Evolutionary conservation across 2,113 vertebrate genomes (phyloP).

Genomic region (Siphamia tubifer): DNA sequence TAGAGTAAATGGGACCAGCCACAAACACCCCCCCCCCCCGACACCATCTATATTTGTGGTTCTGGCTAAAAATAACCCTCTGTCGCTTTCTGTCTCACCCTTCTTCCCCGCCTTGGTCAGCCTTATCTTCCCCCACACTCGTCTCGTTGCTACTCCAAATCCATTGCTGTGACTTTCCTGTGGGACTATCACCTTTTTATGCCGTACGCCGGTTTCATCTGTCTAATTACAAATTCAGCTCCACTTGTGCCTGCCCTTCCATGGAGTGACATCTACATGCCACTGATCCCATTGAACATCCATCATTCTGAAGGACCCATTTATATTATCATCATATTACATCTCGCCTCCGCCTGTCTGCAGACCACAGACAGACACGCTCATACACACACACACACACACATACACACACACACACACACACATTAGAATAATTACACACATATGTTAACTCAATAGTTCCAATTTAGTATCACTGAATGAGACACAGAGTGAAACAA

Average conservation of each 20-base stretch:
- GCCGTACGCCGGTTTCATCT: neutral
- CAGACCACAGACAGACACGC: neutral
- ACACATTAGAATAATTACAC: no score
- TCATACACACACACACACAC: neutral
- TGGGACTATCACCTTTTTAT: neutral
- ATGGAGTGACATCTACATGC: neutral
- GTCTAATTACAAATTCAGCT: conserved; percentile 28
- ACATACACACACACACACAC: no score
- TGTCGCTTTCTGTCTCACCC: conserved; percentile 33
- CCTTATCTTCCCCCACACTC: conserved; percentile 5
- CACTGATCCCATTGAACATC: neutral
- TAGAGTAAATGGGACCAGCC: neutral
- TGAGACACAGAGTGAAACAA: neutral
- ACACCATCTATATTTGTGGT: conserved; percentile 28
- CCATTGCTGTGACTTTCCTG: neutral
- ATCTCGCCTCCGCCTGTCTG: neutral
- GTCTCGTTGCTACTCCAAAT: neutral
- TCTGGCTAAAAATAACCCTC: conserved; percentile 55
- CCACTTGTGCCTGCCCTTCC: neutral
- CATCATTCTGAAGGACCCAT: neutral
- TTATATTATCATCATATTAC: neutral
- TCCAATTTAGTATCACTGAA: neutral
- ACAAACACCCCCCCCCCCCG: neutral
- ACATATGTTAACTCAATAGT: neutral
- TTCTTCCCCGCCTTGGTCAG: conserved; percentile 2